Conservation (phyloP, 2,113 vertebrate genomes). For the Calypte anna region DNA sequence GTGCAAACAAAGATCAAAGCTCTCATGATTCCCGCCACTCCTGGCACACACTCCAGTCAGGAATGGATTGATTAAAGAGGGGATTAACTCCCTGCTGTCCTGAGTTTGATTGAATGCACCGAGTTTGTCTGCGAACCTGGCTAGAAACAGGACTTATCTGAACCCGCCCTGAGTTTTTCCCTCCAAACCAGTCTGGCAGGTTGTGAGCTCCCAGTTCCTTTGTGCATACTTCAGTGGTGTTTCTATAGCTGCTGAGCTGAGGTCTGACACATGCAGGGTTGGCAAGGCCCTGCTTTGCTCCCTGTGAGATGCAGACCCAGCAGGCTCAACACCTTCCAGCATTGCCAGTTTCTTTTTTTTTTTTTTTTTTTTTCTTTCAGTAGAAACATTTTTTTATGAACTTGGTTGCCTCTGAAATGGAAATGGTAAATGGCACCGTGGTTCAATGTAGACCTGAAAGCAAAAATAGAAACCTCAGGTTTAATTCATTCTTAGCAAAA, state of each 20-base stretch:
- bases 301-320: background rate
- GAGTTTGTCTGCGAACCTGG: conserved; percentile 24
- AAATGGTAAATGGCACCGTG: background rate
- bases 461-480: background rate
- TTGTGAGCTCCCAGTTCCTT: background rate
- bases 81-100: conserved; percentile 78
- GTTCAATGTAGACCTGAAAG: background rate
- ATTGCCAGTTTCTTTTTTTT: background rate
- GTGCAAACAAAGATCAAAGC: conserved; percentile 72
- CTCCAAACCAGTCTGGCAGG: conserved; percentile 44
- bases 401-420: background rate
- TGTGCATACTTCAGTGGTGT: background rate
- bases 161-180: conserved; percentile 25
- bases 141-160: conserved; percentile 49
- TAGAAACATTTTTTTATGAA: background rate
- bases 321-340: background rate
- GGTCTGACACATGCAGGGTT: background rate
- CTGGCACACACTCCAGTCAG: conserved; percentile 61
- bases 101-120: conserved; percentile 37
- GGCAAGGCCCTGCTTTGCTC: background rate
- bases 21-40: conserved; percentile 29
- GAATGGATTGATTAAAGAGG: conserved; percentile 74
- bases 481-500: background rate
- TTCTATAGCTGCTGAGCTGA: conserved; percentile 53
- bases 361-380: background rate